These are phyloP conservation scores for Amphibalanus amphitrite DNA, from an alignment of 1,140 invertebrate species.

Conservation along the genomic window DNA sequence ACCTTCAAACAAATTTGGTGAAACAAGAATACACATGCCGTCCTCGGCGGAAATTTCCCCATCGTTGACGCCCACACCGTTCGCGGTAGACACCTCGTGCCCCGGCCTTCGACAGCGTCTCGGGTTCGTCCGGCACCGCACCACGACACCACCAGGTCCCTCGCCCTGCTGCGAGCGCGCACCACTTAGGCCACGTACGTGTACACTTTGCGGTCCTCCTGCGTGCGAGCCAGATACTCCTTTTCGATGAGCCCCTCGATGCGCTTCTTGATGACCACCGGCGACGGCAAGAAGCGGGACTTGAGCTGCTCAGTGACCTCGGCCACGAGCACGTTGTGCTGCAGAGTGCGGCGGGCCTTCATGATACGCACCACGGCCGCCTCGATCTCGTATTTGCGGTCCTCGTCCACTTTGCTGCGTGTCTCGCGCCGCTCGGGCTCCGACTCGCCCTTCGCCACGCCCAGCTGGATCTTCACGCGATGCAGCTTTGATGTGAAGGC, in stretches of 20 bases:
- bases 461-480: conserved; percentile 81
- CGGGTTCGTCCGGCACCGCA: not conserved
- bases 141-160: not conserved
- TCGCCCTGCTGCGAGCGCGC: too few relatives aligned
- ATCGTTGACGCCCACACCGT: not conserved
- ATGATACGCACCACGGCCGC: conserved; percentile 98
- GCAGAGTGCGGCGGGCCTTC: conserved; percentile 73
- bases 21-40: not conserved
- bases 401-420: conserved; percentile 94
- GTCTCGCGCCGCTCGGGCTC: conserved; percentile 97
- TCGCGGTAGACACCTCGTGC: not conserved
- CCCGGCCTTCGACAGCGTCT: too few relatives aligned
- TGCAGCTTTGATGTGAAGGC: conserved; percentile 94
- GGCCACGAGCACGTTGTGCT: conserved; percentile 85
- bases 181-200: conserved; percentile 63
- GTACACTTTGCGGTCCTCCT: conserved; percentile 86
- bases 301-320: conserved; percentile 96
- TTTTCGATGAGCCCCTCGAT: conserved; percentile 98
- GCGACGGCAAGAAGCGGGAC: conserved; percentile 89
- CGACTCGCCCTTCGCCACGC: conserved; percentile 92
- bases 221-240: conserved; percentile 91
- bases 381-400: conserved; percentile 98
- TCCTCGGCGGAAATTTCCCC: not conserved
- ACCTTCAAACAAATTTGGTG: not conserved
- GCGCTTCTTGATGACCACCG: conserved; percentile 94